Evolutionary conservation across 30 jellyfish, hydroid and myxozoan species (phyloP), one percentile per base, ranked within the genome.

Genomic region (Chironex yamaguchii): DNA sequence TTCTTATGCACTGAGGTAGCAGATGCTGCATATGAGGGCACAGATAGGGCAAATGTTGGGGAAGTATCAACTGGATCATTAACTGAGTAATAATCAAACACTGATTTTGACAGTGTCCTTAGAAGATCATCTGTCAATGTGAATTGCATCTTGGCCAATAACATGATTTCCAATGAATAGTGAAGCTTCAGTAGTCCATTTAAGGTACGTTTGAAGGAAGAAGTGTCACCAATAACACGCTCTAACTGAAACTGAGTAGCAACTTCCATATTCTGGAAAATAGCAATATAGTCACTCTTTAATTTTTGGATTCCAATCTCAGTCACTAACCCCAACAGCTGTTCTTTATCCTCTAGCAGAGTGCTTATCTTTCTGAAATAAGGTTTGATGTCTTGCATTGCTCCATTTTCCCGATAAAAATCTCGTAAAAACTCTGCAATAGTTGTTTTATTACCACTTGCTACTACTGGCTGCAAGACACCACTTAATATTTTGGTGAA

Each of bases 211-310:
- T 73, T 35, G 21, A 71, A 25, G 0, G 64, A 9, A 24, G 11
- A 23, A n/a, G 49, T 87, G 3, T 73, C 25, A 24, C n/a, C 23
- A 27, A 85, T 28, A 11, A 72, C 34, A 2, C 82, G 85, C 67
- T 85, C 89, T 28, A 85, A 51, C 89, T 85, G 95, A 49, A 86
- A 86, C 32, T 69, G 75, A 22, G 95, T 85, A 20, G 95, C 89
- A 34, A 85, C 66, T 26, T 85, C 95, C 63, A 69, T 82, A 35
- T 73, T 85, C 12, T 58, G 48, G 49, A 85, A 85, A 51, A 54
- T 71, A 24, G 89, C 58, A 21, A 73, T 65, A 68, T 85, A 85
- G 66, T 75, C 89, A 0, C 76, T 71, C 29, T 1, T 73, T 33
- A 30, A 73, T 50, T 73, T 85, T 50, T 72, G 88, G 17, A 85